Evolutionary conservation across 2,113 vertebrate genomes (phyloP), one percentile per base, ranked within the genome.

Genomic region (Apaloderma vittatum): DNA sequence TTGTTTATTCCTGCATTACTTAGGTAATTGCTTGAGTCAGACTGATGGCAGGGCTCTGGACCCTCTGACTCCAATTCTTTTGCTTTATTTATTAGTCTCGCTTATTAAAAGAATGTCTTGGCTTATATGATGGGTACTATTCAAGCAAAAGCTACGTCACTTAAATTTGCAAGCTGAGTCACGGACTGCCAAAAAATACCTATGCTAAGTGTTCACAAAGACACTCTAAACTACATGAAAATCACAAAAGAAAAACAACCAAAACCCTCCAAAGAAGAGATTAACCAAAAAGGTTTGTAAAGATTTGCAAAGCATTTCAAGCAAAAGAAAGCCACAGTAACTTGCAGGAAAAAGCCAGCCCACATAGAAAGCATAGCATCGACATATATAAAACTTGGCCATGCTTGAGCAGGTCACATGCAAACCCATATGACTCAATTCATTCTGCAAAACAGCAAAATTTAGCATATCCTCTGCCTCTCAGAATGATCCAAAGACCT

Each of bases 1-100:
- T 87, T 90, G 88, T 94, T 96, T 95, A 92, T 93, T 88, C 86
- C 82, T 71, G 34, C 81, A 70, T 95, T 95, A 90, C 88, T 97
- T 95, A 86, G 91, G 91, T 92, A 93, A 96, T 92, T 96, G 91
- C 79, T 86, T 73, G 88, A 97, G 86, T 94, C 86, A 94, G 94
- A 67, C 87, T 66, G 87, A 93, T n/a, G 30, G 90, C 92, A 90
- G 63, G 82, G 90, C 73, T 85, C 88, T 90, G 87, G 91, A 95
- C 94, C 90, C 90, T 94, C 76, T 59, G 67, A 85, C 88, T 93
- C 45, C 48, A 84, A 73, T 51, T 52, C 66, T 88, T 91, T 74
- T 92, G 70, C 77, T 72, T 83, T 87, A 94, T 93, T 95, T 96
- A 94, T 96, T 96, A 94, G 89, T 68, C 55, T 93, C 88, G 58